Conservation (phyloP, 2,888 invertebrate genomes). For the Patella ulyssiponensis region DNA sequence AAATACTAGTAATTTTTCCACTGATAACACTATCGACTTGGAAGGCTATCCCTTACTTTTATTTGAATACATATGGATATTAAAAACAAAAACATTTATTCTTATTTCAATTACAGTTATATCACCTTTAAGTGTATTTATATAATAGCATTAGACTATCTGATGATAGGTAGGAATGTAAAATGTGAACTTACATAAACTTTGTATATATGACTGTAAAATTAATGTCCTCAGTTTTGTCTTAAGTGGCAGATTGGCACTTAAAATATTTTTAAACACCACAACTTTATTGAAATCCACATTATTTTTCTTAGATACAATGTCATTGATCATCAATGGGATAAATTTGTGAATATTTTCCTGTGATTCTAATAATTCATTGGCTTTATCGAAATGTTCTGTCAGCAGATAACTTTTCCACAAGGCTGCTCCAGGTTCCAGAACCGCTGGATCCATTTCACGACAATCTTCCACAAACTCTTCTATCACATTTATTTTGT, state of each 20-base stretch:
- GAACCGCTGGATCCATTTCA: constrained; percentile 27
- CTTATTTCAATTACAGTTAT: too few species aligned
- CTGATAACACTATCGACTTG: too few species aligned
- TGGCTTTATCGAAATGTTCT: constrained; percentile 40
- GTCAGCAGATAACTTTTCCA: constrained; percentile 46
- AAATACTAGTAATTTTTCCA: too few species aligned
- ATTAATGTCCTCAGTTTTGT: constrained; percentile 23
- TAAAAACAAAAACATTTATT: too few species aligned
- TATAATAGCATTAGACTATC: too few species aligned
- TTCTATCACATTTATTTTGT: constrained; percentile 33
- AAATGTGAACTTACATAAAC: constrained; percentile 26
- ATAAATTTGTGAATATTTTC: constrained; percentile 34
- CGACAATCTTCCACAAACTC: constrained; percentile 36
- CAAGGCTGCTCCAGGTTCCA: constrained; percentile 32
- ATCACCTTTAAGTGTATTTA: too few species aligned
- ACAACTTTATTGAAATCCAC: constrained; percentile 24
- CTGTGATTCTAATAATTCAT: constrained; percentile 28
- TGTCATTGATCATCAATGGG: constrained; percentile 26
- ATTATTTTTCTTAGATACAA: constrained; percentile 29
- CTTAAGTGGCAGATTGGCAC: constrained; percentile 17
- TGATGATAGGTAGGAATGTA: too few species aligned
- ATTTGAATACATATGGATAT: too few species aligned
- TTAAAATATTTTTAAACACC: constrained; percentile 26
- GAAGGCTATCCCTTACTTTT: too few species aligned
- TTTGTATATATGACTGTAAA: constrained; percentile 19